Conservation (phyloP, 2,797 vertebrate species). For the Epinephelus awoara region DNA sequence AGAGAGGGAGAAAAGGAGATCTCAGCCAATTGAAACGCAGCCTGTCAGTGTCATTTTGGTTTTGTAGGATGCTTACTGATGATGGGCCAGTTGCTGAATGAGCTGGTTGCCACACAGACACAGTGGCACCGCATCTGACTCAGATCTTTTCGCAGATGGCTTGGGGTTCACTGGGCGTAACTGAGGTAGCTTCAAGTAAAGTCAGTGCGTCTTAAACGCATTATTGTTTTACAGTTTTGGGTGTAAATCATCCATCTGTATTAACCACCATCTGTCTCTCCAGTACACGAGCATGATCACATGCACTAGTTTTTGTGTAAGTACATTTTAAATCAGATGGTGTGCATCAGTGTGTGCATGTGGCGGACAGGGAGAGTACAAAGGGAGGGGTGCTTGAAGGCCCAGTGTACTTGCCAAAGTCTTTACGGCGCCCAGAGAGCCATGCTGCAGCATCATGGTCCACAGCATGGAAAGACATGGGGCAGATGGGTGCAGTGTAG, state of each 20-base stretch:
- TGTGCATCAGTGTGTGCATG: slow-evolving; percentile 77
- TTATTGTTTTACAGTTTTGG: slow-evolving; percentile 32
- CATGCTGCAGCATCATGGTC: slow-evolving; percentile 89
- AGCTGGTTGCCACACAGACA: slow-evolving; percentile 75
- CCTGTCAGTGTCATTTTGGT: slow-evolving; percentile 77
- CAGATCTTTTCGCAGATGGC: slow-evolving; percentile 52
- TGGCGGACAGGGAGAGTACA: slow-evolving; percentile 73
- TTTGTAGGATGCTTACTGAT: slow-evolving; percentile 77
- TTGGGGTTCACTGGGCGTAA: slow-evolving; percentile 35
- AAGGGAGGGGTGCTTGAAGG: slow-evolving; percentile 64
- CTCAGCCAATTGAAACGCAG: slow-evolving; percentile 79
- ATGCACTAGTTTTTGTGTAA: slow-evolving; percentile 58
- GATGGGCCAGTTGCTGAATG: slow-evolving; percentile 79
- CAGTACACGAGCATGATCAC: slow-evolving; percentile 39
- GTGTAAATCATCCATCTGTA: slow-evolving; percentile 54
- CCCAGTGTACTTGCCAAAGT: slow-evolving; percentile 81
- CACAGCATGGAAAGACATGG: slow-evolving; percentile 89
- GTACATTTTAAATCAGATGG: slow-evolving; percentile 76
- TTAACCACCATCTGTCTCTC: slow-evolving; percentile 56
- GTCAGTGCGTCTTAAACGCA: slow-evolving; percentile 23
- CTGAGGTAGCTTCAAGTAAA: slow-evolving; percentile 38
- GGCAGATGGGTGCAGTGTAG: slow-evolving; percentile 90
- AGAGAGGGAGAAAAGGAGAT: slow-evolving; percentile 53
- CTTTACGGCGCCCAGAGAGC: slow-evolving; percentile 85
- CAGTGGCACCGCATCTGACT: slow-evolving; percentile 74